phyloP scores from a whole-genome alignment of 2,113 vertebrate genomes.

The Rhinoderma darwinii region DNA sequence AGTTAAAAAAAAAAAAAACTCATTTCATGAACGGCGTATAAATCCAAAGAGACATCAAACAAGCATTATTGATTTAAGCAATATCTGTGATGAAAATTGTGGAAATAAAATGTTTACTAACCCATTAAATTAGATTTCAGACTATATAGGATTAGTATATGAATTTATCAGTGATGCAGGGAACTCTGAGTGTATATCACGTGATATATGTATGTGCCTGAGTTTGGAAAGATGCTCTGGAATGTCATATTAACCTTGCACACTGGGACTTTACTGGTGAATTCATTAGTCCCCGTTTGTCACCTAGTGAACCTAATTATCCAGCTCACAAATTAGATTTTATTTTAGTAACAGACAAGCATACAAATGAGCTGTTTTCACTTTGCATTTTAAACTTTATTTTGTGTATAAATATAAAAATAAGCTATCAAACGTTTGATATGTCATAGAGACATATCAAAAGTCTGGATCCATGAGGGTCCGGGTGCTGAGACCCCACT shows the following conservation, averaged over 20 bases:
- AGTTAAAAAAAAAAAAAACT: neutral
- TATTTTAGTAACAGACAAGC: neutral
- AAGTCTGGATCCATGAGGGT: no score
- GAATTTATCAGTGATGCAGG: no score
- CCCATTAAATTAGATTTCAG: neutral
- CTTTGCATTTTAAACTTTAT: neutral
- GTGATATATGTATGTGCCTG: neutral
- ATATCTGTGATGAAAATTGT: neutral
- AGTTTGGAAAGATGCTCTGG: neutral
- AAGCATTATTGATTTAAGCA: neutral
- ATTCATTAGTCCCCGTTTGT: constrained; percentile 45
- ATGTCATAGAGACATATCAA: no score
- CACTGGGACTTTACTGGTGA: constrained; percentile 19
- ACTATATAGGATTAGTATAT: neutral
- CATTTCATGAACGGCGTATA: neutral
- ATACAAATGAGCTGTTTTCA: constrained; percentile 4
- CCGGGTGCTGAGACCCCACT: no score
- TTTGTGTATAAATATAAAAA: neutral
- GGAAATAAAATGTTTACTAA: neutral
- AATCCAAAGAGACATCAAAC: neutral
- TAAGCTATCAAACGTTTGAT: no score
- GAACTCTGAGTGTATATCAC: neutral
- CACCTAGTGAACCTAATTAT: constrained; percentile 50
- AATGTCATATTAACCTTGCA: constrained; percentile 24
- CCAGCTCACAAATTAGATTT: constrained; percentile 43